Conservation (phyloP, 2,888 invertebrate species). For the Eledone cirrhosa region DNA sequence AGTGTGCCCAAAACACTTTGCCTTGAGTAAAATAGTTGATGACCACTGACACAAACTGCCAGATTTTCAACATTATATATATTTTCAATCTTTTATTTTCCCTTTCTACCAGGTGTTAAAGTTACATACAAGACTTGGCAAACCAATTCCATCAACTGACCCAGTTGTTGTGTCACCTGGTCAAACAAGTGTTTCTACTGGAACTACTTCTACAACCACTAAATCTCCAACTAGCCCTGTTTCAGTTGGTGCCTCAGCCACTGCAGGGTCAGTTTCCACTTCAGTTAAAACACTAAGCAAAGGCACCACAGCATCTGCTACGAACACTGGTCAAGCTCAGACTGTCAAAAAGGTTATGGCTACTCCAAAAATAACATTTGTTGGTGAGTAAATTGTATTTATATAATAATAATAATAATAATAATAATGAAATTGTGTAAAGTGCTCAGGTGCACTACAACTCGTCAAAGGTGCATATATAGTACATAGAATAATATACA, state of each 20-base stretch:
- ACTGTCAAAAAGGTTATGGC: slow-evolving; percentile 70
- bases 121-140: slow-evolving; percentile 94
- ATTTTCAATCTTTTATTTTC: slow-evolving; percentile 29
- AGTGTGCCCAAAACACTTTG: too few relatives aligned
- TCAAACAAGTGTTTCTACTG: slow-evolving; percentile 42
- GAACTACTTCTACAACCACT: slow-evolving; percentile 39
- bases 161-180: slow-evolving; percentile 79
- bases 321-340: slow-evolving; percentile 39
- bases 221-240: slow-evolving; percentile 30
- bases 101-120: slow-evolving; percentile 74
- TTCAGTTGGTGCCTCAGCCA: slow-evolving; percentile 13
- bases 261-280: slow-evolving; percentile 25
- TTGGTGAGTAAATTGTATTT: slow-evolving; percentile 68
- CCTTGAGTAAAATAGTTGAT: too few relatives aligned
- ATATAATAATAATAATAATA: too few relatives aligned
- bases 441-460: too few relatives aligned
- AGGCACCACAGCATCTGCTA: slow-evolving; percentile 35
- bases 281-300: slow-evolving; percentile 28
- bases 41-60: too few relatives aligned
- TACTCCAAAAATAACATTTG: slow-evolving; percentile 85
- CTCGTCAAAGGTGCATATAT: too few relatives aligned
- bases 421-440: too few relatives aligned
- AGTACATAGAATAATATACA: too few relatives aligned
- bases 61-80: not conserved
- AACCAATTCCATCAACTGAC: slow-evolving; percentile 95